phyloP scores from a whole-genome alignment of 64 coral and sea anemone species.

The Montipora efflorescens region DNA sequence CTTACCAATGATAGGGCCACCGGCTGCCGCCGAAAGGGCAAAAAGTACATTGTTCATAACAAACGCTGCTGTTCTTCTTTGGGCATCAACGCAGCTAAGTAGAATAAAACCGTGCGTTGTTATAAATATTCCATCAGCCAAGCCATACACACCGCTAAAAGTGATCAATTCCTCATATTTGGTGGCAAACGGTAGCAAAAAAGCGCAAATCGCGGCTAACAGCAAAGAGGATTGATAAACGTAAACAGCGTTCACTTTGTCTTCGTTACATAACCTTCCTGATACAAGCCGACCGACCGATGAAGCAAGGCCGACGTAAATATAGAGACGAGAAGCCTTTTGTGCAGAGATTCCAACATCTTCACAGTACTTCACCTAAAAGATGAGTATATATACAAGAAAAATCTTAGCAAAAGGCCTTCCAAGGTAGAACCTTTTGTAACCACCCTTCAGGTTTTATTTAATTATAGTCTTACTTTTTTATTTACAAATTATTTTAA shows the following conservation, averaged over 20 bases:
- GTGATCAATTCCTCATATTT: slow-evolving; percentile 9
- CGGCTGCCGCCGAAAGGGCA: not conserved
- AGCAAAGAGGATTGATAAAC: slow-evolving; percentile 17
- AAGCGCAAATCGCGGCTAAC: not conserved
- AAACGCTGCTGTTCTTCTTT: slow-evolving; percentile 24
- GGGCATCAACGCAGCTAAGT: slow-evolving; percentile 12
- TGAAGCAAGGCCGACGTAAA: slow-evolving; percentile 44
- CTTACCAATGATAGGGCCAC: slow-evolving; percentile 9
- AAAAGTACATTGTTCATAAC: slow-evolving; percentile 1
- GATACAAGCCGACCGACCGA: not conserved
- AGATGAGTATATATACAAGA: not conserved
- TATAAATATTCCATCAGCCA: slow-evolving; percentile 34
- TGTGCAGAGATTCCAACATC: slow-evolving; percentile 32
- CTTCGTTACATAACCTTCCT: slow-evolving; percentile 11
- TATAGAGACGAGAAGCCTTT: slow-evolving; percentile 49
- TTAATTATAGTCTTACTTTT: too few relatives aligned
- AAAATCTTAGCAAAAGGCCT: too few relatives aligned
- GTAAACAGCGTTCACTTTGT: not conserved
- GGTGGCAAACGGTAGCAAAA: slow-evolving; percentile 14
- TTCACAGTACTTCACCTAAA: slow-evolving; percentile 41
- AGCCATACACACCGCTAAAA: slow-evolving; percentile 20
- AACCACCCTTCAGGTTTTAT: too few relatives aligned
- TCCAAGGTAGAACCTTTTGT: too few relatives aligned
- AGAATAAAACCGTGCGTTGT: slow-evolving; percentile 14
- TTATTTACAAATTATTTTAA: too few relatives aligned